Conservation (phyloP, 2,888 invertebrate genomes). For the Drymonia ruficornis region DNA sequence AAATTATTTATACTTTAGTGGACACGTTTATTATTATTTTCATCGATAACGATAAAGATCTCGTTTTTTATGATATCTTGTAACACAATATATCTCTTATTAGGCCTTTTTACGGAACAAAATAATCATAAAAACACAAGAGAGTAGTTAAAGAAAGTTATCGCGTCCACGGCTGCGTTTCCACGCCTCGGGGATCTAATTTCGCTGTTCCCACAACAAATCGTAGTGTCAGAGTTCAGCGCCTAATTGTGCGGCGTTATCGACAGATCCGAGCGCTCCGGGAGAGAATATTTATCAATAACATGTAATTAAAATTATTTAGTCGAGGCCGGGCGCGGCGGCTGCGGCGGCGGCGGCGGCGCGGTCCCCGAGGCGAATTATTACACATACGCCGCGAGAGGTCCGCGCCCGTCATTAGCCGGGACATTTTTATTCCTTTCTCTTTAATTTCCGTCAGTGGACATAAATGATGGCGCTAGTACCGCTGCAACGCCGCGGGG, state of each 20-base stretch:
- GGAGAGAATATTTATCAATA: slow-evolving; percentile 81
- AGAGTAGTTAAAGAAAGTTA: slow-evolving; percentile 1
- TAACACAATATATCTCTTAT: slow-evolving; percentile 26
- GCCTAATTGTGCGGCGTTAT: slow-evolving; percentile 79
- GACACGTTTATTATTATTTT: slow-evolving; percentile 44
- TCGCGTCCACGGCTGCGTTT: slow-evolving; percentile 28
- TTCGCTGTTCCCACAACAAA: slow-evolving; percentile 80
- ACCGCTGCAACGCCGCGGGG: slow-evolving; percentile 71
- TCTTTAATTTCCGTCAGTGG: slow-evolving; percentile 81
- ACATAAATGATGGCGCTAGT: slow-evolving; percentile 78
- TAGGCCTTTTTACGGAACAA: slow-evolving; percentile 2
- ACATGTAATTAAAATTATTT: slow-evolving; percentile 84
- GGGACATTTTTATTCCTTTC: slow-evolving; percentile 82
- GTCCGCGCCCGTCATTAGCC: slow-evolving; percentile 75
- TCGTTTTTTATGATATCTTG: slow-evolving; percentile 28
- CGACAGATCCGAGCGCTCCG: slow-evolving; percentile 75
- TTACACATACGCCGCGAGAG: slow-evolving; percentile 81
- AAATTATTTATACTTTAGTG: slow-evolving; percentile 39
- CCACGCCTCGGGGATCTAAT: slow-evolving; percentile 60
- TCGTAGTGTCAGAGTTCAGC: slow-evolving; percentile 78
- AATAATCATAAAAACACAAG: slow-evolving; percentile 4
- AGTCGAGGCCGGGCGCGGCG: slow-evolving; percentile 56
- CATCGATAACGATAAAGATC: slow-evolving; percentile 36
- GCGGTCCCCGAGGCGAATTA: slow-evolving; percentile 75
- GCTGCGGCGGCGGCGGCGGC: slow-evolving; percentile 26